Conservation (phyloP, 2,888 invertebrate species). For the Desoria tigrina region DNA sequence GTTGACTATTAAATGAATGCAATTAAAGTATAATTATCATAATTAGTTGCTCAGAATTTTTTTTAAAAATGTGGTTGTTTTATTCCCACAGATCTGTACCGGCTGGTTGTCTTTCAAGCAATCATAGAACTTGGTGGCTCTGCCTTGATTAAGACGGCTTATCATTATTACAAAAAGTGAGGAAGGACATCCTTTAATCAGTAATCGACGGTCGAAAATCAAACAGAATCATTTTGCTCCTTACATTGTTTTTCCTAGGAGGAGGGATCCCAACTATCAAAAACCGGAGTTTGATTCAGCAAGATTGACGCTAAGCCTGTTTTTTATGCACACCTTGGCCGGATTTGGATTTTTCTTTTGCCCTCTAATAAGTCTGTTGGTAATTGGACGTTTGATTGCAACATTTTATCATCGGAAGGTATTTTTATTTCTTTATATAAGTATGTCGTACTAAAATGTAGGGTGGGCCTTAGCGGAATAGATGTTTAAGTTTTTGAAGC, state of each 20-base stretch:
- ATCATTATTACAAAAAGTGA: not conserved
- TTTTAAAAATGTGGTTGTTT: not conserved
- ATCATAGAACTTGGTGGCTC: not conserved
- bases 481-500: too few species aligned
- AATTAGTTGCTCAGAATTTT: too few species aligned
- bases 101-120: slow-evolving; percentile 7
- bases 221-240: too few species aligned
- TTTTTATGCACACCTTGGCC: slow-evolving; percentile 11
- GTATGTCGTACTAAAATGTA: too few species aligned
- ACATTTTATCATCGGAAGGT: slow-evolving; percentile 16
- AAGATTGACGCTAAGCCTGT: not conserved
- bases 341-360: slow-evolving; percentile 16
- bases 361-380: slow-evolving; percentile 2
- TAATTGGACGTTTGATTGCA: not conserved
- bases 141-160: not conserved
- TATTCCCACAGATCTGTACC: slow-evolving; percentile 10
- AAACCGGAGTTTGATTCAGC: slow-evolving; percentile 8
- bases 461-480: too few species aligned
- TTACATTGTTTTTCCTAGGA: slow-evolving; percentile 1
- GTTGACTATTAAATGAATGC: not conserved
- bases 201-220: not conserved
- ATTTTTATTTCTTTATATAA: not conserved
- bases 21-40: too few species aligned
- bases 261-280: not conserved
- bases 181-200: too few species aligned